Evolutionary conservation across 92 coral and sea anemone genomes (phyloP).

Genomic region (Paragorgia papillata): DNA sequence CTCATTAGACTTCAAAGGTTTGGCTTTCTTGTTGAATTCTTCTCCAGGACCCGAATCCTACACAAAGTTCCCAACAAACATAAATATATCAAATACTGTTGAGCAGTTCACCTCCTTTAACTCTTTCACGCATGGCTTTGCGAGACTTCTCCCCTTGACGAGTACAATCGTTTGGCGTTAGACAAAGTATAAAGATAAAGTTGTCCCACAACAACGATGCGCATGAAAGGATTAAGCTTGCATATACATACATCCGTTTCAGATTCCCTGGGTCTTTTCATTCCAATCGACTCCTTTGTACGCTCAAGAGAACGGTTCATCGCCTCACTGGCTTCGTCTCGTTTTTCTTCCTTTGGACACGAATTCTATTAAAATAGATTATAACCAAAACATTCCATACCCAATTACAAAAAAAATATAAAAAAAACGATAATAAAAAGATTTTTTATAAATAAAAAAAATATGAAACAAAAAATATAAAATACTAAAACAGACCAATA

Average conservation of each 20-base stretch:
- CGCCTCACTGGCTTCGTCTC: not conserved
- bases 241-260: slow-evolving; percentile 25
- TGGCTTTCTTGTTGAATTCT: slow-evolving; percentile 6
- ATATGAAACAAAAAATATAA: no score
- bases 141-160: no score
- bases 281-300: not conserved
- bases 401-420: no score
- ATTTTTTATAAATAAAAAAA: no score
- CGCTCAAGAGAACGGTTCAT: not conserved
- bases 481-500: no score
- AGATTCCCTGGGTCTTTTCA: slow-evolving; percentile 40
- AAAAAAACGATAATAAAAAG: no score
- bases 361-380: not conserved
- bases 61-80: not conserved
- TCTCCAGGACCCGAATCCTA: slow-evolving; percentile 24
- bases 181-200: no score
- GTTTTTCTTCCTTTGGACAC: not conserved
- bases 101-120: not conserved
- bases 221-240: no score
- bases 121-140: no score
- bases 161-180: no score
- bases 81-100: not conserved
- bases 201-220: no score
- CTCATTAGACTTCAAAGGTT: slow-evolving; percentile 4
- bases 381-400: no score